phyloP scores from a whole-genome alignment of 2,797 vertebrate species.

The Rhadinocentrus ornatus region DNA sequence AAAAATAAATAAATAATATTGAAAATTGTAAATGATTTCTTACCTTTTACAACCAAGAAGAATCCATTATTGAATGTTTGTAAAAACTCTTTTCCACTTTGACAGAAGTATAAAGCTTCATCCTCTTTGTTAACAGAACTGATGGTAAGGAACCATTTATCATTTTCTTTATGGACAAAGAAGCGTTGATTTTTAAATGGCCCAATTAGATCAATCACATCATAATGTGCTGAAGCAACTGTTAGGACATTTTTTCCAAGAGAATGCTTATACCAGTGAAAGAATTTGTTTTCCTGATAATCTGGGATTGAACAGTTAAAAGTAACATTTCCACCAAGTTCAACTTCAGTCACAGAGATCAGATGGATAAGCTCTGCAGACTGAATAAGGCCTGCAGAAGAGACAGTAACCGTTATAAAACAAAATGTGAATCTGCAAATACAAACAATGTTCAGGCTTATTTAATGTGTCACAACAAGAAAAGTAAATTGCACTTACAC shows the following conservation, averaged over 20 bases:
- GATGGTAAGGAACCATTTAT: constrained; percentile 16
- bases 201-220: accelerated
- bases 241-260: constrained; percentile 13
- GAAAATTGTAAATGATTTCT: neutral
- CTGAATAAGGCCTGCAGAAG: constrained; percentile 23
- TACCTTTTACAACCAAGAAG: constrained; percentile 46
- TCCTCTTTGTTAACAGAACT: constrained; percentile 44
- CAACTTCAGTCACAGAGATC: constrained; percentile 4
- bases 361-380: constrained; percentile 2
- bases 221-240: constrained; percentile 14
- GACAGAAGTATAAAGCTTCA: constrained; percentile 56
- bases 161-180: accelerated
- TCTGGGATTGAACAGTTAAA: neutral
- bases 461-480: too few relatives aligned
- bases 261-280: constrained; percentile 27
- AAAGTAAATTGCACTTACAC: constrained; percentile 31
- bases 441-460: accelerated
- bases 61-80: neutral
- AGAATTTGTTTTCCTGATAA: accelerated
- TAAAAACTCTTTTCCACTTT: neutral
- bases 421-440: neutral
- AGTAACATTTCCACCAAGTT: constrained; percentile 19
- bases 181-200: constrained; percentile 15
- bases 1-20: neutral
- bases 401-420: neutral